Evolutionary conservation across 2,888 invertebrate genomes (phyloP).

Genomic region (Phrixothrix hirtus): DNA sequence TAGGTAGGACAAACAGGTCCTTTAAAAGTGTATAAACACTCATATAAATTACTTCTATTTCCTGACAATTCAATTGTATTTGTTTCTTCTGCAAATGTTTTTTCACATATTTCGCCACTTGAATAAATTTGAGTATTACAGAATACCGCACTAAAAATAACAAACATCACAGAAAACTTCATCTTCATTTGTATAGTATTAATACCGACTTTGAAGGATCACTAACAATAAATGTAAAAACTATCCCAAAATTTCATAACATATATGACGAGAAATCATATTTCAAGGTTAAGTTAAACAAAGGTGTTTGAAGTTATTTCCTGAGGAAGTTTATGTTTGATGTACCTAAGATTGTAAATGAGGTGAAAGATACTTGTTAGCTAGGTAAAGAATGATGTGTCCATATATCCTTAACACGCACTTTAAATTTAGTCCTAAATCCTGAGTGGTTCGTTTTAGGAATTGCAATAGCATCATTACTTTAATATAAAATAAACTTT

Average conservation of each 20-base stretch:
- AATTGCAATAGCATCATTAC: too few species aligned
- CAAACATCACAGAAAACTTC: not conserved
- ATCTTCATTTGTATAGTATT: not conserved
- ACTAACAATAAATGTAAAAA: not conserved
- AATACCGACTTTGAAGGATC: conserved; percentile 7
- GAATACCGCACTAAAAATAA: too few species aligned
- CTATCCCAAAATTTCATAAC: conserved; percentile 3
- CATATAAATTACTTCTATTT: not conserved
- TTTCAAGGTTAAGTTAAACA: conserved; percentile 22
- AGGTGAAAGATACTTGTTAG: too few species aligned
- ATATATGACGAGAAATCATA: conserved; percentile 13
- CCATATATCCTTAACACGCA: too few species aligned
- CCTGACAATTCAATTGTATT: not conserved
- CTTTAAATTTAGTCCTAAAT: too few species aligned
- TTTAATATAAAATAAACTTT: too few species aligned
- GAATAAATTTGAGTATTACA: too few species aligned
- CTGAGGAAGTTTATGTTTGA: conserved; percentile 33
- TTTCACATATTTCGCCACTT: not conserved
- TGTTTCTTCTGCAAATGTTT: not conserved
- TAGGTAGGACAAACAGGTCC: conserved; percentile 58
- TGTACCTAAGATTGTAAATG: conserved; percentile 19
- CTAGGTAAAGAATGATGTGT: too few species aligned
- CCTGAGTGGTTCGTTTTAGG: too few species aligned
- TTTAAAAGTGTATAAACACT: conserved; percentile 59
- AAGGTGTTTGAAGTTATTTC: conserved; percentile 27